A percentile compares a stretch with the other conserved stretches of the same genome.
phyloP scores from a whole-genome alignment of 2,113 vertebrate genomes.

The rat (Rattus norvegicus) region GRCr8 NC_086020.1:66014001-66014500 shows the following conservation, averaged over 20 bases:
- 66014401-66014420: neutral
- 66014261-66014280: neutral
- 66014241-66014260: neutral
- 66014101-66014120: conserved; percentile 41
- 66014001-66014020: neutral
- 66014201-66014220: neutral
- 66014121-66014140: neutral
- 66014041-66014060: conserved; percentile 35
- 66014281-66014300: neutral
- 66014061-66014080: conserved; percentile 56
- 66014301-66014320: neutral
- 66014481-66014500: neutral
- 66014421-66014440: neutral
- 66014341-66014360: neutral
- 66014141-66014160: neutral
- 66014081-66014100: conserved; percentile 46
- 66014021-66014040: conserved; percentile 39
- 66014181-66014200: neutral
- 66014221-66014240: neutral
- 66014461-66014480: conserved; percentile 6
- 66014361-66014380: neutral
- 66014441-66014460: neutral
- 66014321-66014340: neutral
- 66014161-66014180: neutral
- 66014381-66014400: neutral